These are phyloP conservation scores for Thelohanellus kitauei DNA, from an alignment of 30 jellyfish, hydroid and myxozoan genomes.

Conservation along the genomic window DNA sequence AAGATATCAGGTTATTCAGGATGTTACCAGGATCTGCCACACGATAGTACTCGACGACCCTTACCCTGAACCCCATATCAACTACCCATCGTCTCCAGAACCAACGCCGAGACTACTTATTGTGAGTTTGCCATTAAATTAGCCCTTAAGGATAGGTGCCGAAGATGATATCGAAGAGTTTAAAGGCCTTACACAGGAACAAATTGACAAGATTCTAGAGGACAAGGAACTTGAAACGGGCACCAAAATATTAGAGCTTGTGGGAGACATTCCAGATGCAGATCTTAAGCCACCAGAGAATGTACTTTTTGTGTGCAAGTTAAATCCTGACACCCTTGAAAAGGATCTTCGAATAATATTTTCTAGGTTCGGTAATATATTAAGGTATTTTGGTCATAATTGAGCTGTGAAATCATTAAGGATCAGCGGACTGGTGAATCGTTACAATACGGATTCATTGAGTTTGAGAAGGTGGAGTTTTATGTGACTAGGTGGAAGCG, in stretches of 20 bases:
- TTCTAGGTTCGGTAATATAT: constrained; percentile 57
- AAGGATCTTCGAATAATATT: constrained; percentile 67
- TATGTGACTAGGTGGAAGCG: constrained; percentile 32
- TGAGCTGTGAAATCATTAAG: constrained; percentile 67
- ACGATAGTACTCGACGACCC: constrained; percentile 77
- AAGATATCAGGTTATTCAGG: constrained; percentile 32
- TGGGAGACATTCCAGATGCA: constrained; percentile 96
- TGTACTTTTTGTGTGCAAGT: constrained; percentile 74
- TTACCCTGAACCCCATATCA: neutral
- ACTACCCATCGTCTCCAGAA: neutral
- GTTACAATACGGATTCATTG: constrained; percentile 64
- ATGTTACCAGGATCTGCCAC: constrained; percentile 20
- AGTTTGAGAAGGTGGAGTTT: constrained; percentile 32
- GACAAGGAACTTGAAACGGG: constrained; percentile 68
- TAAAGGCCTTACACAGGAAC: constrained; percentile 29
- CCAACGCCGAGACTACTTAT: neutral
- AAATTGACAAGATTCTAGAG: constrained; percentile 21
- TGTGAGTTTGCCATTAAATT: neutral
- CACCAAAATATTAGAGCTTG: constrained; percentile 63
- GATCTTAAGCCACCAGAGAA: constrained; percentile 82
- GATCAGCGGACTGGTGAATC: constrained; percentile 83
- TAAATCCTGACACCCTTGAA: constrained; percentile 76
- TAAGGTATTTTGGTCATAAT: constrained; percentile 20
- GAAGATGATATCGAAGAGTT: constrained; percentile 38
- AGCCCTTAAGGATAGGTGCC: constrained; percentile 84